Evolutionary conservation across 2,888 invertebrate genomes (phyloP).

Genomic region (Lepetodrilus schrolli): DNA sequence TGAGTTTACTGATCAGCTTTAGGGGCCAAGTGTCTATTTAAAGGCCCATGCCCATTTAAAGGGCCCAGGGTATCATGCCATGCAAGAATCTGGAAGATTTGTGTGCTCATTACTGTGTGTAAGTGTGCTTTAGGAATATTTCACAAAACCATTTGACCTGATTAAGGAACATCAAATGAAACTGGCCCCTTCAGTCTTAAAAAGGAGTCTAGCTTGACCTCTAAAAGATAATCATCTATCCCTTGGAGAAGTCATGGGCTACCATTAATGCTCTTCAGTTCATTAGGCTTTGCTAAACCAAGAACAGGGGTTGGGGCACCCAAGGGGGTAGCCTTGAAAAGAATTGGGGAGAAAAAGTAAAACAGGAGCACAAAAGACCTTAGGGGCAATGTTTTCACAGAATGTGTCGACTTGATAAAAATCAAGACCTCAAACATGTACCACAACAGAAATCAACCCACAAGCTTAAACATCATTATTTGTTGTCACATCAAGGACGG

Average conservation of each 20-base stretch:
- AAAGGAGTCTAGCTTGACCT: background rate
- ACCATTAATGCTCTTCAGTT: background rate
- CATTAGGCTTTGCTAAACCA: background rate
- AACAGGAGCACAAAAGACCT: background rate
- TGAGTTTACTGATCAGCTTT: no score
- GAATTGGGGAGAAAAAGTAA: no score
- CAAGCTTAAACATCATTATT: no score
- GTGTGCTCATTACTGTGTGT: background rate
- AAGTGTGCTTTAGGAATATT: background rate
- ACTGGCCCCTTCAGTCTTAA: background rate
- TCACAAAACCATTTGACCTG: slow-evolving; percentile 24
- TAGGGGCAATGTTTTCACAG: slow-evolving; percentile 2
- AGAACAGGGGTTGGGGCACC: background rate
- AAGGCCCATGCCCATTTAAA: no score
- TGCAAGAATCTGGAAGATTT: no score
- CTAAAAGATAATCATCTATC: slow-evolving; percentile 6
- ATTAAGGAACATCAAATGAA: slow-evolving; percentile 18
- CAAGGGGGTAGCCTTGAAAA: background rate
- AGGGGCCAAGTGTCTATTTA: no score
- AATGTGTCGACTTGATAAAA: background rate
- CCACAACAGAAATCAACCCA: no score
- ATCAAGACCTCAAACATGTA: slow-evolving; percentile 11
- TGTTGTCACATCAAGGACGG: background rate
- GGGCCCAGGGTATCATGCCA: no score
- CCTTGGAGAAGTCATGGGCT: background rate